Base-by-base conservation (phyloP, 2,888 invertebrate species). In the Pseudococcus longispinus region DNA sequence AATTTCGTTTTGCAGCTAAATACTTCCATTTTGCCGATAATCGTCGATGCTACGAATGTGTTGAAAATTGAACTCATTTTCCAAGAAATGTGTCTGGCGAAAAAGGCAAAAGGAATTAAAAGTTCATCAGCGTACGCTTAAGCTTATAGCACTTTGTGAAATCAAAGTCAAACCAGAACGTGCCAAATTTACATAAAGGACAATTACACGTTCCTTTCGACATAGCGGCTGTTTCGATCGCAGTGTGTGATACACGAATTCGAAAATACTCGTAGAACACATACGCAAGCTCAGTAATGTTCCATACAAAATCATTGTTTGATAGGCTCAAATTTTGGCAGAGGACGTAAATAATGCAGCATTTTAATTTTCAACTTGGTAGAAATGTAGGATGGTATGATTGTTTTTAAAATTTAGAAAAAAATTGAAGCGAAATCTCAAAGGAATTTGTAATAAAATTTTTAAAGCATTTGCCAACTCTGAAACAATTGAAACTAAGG, bases 1-100 rank as follows among this genome's bases (percentile, higher is more conserved):
- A 84, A 84, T 55, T 60, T 84, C 77, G 77, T 80, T 80, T 80
- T 80, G 77, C 77, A 29, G 42, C 37, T 80, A 42, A 80, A 80
- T 80, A 70, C 42, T 80, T 80, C 77, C 42, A 80, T 42, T 80
- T 80, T 80, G 13, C 42, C 42, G 37, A 42, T 80, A 80, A 80
- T 80, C 77, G 77, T 80, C 20, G 32, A 74, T 80, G 20, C 20
- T 80, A 80, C 77, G 23, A 80, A 80, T 80, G 37, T 37, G 37
- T 37, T 80, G 77, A 80, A 42, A 80, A 80, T 80, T 80, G 20
- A 80, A 80, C 42, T 80, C 77, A 80, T 80, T 42, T 80, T 42
- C 11, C 42, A 80, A 37, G 42, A 80, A 80, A 80, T 37, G 18
- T 29, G 29, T 70, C 18, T 29, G 70, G 60, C 60, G 60, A 60